Percentiles rank a stretch among this genome's conserved stretches.
These are phyloP conservation scores for Oreochromis tanganicae DNA, from an alignment of 2,113 vertebrate genomes.

Conservation along the genomic window DNA sequence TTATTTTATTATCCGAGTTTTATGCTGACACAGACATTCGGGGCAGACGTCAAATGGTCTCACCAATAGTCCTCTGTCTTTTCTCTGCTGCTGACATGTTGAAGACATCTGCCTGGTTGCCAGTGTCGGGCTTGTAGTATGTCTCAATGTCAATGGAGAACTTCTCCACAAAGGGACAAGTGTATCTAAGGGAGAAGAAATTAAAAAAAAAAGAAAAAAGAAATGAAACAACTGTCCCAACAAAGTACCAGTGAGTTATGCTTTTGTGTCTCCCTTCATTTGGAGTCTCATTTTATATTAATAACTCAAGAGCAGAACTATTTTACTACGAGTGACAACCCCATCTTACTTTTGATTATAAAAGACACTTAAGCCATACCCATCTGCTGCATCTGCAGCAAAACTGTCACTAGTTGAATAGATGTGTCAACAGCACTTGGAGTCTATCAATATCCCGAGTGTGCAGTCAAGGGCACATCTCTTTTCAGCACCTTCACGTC, in stretches of 20 bases:
- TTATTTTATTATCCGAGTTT: background rate
- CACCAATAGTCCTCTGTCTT: slow-evolving; percentile 86
- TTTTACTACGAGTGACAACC: background rate
- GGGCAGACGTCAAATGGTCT: background rate
- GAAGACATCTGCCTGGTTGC: slow-evolving; percentile 88
- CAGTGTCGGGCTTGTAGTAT: slow-evolving; percentile 90
- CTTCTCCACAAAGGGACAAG: slow-evolving; percentile 98
- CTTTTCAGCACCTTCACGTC: slow-evolving; percentile 28
- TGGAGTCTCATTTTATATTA: background rate
- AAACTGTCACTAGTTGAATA: slow-evolving; percentile 38
- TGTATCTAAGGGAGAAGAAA: slow-evolving; percentile 78
- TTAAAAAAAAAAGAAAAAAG: background rate
- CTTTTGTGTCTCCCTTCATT: background rate
- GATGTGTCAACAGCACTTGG: slow-evolving; percentile 45
- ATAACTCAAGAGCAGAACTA: background rate
- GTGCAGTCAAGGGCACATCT: slow-evolving; percentile 16
- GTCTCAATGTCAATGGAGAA: slow-evolving; percentile 99
- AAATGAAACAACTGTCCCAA: background rate
- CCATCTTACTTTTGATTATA: background rate
- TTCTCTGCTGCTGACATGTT: slow-evolving; percentile 88
- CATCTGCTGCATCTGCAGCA: slow-evolving; percentile 18
- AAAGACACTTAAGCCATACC: slow-evolving; percentile 13
- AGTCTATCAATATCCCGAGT: slow-evolving; percentile 48
- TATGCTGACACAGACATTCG: background rate
- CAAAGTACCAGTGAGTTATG: background rate